Percentiles rank a stretch among this genome's conserved stretches.
phyloP scores from a whole-genome alignment of 2,113 vertebrate genomes.

The Oostethus manadensis region DNA sequence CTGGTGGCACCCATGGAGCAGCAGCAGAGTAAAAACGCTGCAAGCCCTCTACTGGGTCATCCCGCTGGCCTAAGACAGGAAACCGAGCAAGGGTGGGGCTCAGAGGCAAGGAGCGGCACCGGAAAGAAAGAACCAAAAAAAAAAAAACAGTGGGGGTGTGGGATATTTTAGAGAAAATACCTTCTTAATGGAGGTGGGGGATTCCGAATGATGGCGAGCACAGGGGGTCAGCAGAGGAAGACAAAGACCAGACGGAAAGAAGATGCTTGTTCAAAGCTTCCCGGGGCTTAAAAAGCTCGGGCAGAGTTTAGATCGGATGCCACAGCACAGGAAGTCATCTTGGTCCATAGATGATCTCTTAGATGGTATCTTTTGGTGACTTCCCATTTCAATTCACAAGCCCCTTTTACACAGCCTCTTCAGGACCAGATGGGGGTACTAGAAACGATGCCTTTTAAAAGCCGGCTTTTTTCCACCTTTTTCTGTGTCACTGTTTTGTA shows the following conservation, averaged over 20 bases:
- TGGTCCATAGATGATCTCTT: slow-evolving; percentile 24
- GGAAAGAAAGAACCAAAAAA: slow-evolving; percentile 39
- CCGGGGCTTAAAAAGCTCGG: slow-evolving; percentile 36
- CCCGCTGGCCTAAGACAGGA: slow-evolving; percentile 68
- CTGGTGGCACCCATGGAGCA: slow-evolving; percentile 50
- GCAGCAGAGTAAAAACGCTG: slow-evolving; percentile 61
- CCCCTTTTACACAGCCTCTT: neutral
- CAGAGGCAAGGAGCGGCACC: slow-evolving; percentile 56
- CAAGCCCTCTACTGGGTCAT: slow-evolving; percentile 57
- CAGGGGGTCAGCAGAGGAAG: slow-evolving; percentile 35
- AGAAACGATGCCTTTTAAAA: no score
- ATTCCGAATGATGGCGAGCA: slow-evolving; percentile 41
- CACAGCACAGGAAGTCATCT: slow-evolving; percentile 42
- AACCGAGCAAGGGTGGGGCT: slow-evolving; percentile 64
- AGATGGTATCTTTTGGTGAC: slow-evolving; percentile 38
- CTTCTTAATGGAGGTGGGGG: slow-evolving; percentile 45
- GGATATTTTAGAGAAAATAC: slow-evolving; percentile 48
- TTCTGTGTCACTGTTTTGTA: no score
- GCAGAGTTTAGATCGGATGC: slow-evolving; percentile 13
- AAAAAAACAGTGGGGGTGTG: slow-evolving; percentile 28
- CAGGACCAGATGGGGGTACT: no score
- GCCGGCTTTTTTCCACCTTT: no score
- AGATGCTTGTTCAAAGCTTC: slow-evolving; percentile 23
- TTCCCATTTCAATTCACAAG: slow-evolving; percentile 38
- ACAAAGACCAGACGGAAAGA: slow-evolving; percentile 44